Base-by-base conservation (phyloP, 2,797 vertebrate species). In the Dipus sagitta region DNA sequence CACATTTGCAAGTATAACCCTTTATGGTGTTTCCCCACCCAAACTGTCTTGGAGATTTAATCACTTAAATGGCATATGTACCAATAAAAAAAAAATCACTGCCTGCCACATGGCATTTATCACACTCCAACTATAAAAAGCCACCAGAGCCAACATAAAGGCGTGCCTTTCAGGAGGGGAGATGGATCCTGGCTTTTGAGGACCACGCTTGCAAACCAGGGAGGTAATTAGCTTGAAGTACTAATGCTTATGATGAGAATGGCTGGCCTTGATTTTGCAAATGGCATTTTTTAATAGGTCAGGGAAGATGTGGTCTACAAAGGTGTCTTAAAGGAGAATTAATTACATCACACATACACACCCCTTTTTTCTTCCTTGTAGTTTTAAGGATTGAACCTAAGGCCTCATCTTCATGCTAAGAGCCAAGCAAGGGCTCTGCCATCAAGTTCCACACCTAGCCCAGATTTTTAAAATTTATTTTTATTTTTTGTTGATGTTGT, bases 21-120 rank as follows among this genome's bases (percentile, higher is more conserved):
- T 89, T 89, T 4, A 11, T 72, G 80, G 62, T 13, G 42, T 86
- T 85, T 88, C 70, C 32, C 34, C 71, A 81, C 90, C 90, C 93
- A 81, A 3, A 65, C 42, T 64, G 34, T 92, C 82, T 76, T 60
- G 32, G 87, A 11, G 78, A 90, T 75, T 94, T 94, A 81, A 80
- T 92, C 79, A n/a, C 65, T 86, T 76, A 72, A 75, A 77, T 75
- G 71, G 71, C 72, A 74, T 58, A 21, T 26, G 72, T 91, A 60
- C 70, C 77, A 86, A 67, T 89, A 58, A 58, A 76, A 89, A 94
- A 92, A 71, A 90, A 74, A 18, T 54, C 62, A 15, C 79, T n/a
- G 58, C 42, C 78, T 24, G 82, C 90, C 90, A 78, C 78, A 6
- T 80, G 71, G 71, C 79, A 23, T 64, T 60, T 42, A 15, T 76